phyloP scores from a whole-genome alignment of 2,888 invertebrate genomes.

The Formica aserva region DNA sequence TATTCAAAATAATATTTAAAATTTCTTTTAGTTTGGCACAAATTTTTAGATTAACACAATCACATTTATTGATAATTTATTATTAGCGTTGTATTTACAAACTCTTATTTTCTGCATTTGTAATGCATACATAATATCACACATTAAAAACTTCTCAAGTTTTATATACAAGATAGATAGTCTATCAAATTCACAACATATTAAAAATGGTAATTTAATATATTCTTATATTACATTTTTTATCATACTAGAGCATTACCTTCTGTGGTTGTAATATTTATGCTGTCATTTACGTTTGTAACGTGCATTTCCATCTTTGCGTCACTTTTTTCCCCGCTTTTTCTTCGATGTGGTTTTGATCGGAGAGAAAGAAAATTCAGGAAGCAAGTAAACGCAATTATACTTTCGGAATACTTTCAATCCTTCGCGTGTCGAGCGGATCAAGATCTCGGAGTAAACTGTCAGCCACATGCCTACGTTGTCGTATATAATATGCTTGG shows the following conservation, averaged over 20 bases:
- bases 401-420: background rate
- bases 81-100: background rate
- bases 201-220: background rate
- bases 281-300: conserved; percentile 50
- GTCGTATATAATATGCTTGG: conserved; percentile 62
- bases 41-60: background rate
- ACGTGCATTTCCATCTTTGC: conserved; percentile 53
- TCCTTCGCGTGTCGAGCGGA: conserved; percentile 66
- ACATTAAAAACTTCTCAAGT: background rate
- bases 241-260: conserved; percentile 47
- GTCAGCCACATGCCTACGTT: conserved; percentile 73
- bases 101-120: background rate
- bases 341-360: background rate
- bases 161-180: background rate
- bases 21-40: background rate
- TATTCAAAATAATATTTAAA: background rate
- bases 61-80: background rate
- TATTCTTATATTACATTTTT: background rate
- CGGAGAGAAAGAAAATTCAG: background rate
- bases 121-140: background rate
- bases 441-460: conserved; percentile 78
- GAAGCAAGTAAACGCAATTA: background rate
- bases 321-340: background rate
- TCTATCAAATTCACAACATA: too few species aligned
- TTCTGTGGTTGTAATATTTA: conserved; percentile 35